phyloP scores from a whole-genome alignment of 1,140 invertebrate genomes.

The Diachasmimorpha longicaudata region DNA sequence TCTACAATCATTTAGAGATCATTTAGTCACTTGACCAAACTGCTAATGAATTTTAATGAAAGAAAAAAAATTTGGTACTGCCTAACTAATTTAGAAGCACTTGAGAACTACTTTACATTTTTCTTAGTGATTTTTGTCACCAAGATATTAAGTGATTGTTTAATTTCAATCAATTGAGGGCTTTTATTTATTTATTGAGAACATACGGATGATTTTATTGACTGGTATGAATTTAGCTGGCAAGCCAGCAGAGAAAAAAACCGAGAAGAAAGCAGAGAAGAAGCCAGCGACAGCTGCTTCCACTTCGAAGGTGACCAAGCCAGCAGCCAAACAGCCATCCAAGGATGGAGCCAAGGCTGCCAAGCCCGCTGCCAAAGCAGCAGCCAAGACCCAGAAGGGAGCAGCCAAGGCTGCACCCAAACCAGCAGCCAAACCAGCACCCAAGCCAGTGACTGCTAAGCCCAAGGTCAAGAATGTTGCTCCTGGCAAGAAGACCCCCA shows the following conservation, averaged over 20 bases:
- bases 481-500: slow-evolving; percentile 65
- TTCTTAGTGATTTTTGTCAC: too few relatives aligned
- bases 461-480: slow-evolving; percentile 68
- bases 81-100: too few relatives aligned
- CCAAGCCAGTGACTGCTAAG: slow-evolving; percentile 63
- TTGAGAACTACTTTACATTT: too few relatives aligned
- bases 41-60: too few relatives aligned
- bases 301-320: slow-evolving; percentile 35
- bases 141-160: too few relatives aligned
- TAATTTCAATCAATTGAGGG: too few relatives aligned
- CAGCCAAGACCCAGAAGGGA: slow-evolving; percentile 52
- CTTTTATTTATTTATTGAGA: too few relatives aligned
- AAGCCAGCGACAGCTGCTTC: slow-evolving; percentile 51
- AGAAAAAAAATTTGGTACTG: too few relatives aligned
- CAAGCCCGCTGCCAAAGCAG: slow-evolving; percentile 51
- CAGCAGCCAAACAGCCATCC: slow-evolving; percentile 35
- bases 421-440: slow-evolving; percentile 59
- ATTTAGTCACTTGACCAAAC: too few relatives aligned
- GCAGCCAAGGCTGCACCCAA: slow-evolving; percentile 62
- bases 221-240: slow-evolving; percentile 37
- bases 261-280: slow-evolving; percentile 65
- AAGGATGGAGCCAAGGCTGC: slow-evolving; percentile 42
- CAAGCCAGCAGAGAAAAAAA: slow-evolving; percentile 71
- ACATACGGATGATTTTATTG: too few relatives aligned
- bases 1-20: too few relatives aligned